These are phyloP conservation scores for Rhadina sibilatrix DNA, from an alignment of 2,113 vertebrate species.

Conservation along the genomic window DNA sequence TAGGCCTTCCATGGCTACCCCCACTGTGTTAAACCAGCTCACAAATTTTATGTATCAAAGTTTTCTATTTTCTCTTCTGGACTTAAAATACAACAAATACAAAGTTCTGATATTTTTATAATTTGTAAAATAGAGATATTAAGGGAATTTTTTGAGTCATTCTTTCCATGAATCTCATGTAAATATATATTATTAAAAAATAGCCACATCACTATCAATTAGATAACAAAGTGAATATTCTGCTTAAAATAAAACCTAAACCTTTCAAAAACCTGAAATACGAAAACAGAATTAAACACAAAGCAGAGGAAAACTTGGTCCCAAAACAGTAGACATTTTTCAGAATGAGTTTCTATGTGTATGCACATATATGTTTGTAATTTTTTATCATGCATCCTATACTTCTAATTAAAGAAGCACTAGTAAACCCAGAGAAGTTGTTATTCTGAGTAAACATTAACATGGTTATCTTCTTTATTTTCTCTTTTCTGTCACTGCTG, in stretches of 20 bases:
- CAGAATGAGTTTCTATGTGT: not conserved
- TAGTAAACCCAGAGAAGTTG: not conserved
- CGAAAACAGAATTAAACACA: not conserved
- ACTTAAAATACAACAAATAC: not conserved
- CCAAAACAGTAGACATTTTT: not conserved
- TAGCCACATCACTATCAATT: not conserved
- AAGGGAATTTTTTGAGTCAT: not conserved
- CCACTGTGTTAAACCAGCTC: not conserved
- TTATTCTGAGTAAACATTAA: not conserved
- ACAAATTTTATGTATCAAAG: not conserved
- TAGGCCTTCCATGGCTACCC: not conserved
- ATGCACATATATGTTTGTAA: not conserved
- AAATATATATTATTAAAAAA: not conserved
- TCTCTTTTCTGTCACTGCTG: not conserved
- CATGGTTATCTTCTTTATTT: not conserved
- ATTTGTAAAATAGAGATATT: not conserved
- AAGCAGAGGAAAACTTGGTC: not conserved
- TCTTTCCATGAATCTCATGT: not conserved
- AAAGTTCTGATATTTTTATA: not conserved
- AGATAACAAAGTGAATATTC: not conserved
- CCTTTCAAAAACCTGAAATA: not conserved
- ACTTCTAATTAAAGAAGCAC: not conserved
- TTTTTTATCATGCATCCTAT: not conserved
- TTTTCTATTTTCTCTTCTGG: not conserved
- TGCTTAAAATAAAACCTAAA: not conserved